These are phyloP conservation scores for Pogonomyrmex barbatus DNA, from an alignment of 1,140 invertebrate species.

Conservation along the genomic window DNA sequence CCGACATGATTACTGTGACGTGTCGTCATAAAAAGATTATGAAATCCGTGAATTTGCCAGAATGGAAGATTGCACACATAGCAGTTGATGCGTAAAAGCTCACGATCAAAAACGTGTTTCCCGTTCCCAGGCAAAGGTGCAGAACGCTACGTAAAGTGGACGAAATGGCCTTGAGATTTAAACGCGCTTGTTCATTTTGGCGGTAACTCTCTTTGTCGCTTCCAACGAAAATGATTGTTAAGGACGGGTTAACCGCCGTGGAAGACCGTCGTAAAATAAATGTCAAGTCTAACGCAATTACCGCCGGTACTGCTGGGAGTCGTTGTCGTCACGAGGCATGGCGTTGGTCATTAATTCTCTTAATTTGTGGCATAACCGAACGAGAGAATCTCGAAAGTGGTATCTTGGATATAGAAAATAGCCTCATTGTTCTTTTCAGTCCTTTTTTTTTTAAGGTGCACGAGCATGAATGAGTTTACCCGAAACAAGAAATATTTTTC, in stretches of 20 bases:
- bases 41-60: constrained; percentile 13
- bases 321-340: constrained; percentile 63
- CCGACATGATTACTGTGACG: background rate
- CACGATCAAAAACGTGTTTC: constrained; percentile 49
- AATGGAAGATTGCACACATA: constrained; percentile 19
- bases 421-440: constrained; percentile 1
- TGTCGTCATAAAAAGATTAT: constrained; percentile 25
- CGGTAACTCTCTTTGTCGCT: constrained; percentile 63
- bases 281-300: constrained; percentile 74
- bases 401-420: constrained; percentile 55
- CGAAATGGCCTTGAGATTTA: constrained; percentile 64
- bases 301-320: constrained; percentile 42
- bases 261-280: constrained; percentile 72
- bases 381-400: constrained; percentile 65
- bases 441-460: background rate
- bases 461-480: constrained; percentile 37
- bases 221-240: constrained; percentile 70
- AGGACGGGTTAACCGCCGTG: constrained; percentile 61
- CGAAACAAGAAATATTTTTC: constrained; percentile 41
- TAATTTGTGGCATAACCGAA: constrained; percentile 73
- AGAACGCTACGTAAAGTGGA: constrained; percentile 26
- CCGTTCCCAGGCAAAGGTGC: constrained; percentile 47
- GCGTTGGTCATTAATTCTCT: constrained; percentile 72
- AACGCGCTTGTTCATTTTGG: constrained; percentile 61
- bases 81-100: constrained; percentile 27